Conservation (phyloP, 2,113 vertebrate species). For the Otis tarda region DNA sequence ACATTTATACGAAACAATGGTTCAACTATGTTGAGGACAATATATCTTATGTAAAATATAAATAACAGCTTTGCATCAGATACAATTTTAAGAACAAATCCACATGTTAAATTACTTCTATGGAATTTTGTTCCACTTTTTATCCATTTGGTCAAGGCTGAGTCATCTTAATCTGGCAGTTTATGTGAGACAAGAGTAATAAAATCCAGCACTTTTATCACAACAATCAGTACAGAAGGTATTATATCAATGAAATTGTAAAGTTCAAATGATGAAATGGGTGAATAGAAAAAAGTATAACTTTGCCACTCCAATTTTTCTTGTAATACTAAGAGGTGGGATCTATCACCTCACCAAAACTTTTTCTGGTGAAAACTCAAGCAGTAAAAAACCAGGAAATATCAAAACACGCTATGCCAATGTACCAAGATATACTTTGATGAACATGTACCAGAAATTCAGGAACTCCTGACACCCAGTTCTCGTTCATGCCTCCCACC, state of each 20-base stretch:
- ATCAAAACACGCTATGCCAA: not conserved
- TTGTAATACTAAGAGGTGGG: not conserved
- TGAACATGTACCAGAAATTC: not conserved
- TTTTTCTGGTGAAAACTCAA: not conserved
- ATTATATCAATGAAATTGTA: not conserved
- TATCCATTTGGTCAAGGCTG: slow-evolving; percentile 43
- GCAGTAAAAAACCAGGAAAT: not conserved
- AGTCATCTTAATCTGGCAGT: slow-evolving; percentile 40
- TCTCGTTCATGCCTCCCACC: not conserved
- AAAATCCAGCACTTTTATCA: not conserved
- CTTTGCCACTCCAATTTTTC: not conserved
- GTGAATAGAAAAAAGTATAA: not conserved
- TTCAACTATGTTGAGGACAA: not conserved
- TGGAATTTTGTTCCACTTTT: slow-evolving; percentile 38
- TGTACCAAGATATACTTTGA: not conserved
- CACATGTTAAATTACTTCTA: not conserved
- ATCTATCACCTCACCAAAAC: not conserved
- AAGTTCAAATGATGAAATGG: slow-evolving; percentile 45
- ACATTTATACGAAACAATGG: not conserved
- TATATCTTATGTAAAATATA: not conserved
- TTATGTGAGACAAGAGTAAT: not conserved
- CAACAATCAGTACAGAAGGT: not conserved
- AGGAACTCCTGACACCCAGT: not conserved
- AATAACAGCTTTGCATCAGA: not conserved
- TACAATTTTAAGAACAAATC: slow-evolving; percentile 6